Evolutionary conservation across 2,797 vertebrate species (phyloP), one percentile per base, ranked within the genome.

Genomic region (Hippocampus kuda): DNA sequence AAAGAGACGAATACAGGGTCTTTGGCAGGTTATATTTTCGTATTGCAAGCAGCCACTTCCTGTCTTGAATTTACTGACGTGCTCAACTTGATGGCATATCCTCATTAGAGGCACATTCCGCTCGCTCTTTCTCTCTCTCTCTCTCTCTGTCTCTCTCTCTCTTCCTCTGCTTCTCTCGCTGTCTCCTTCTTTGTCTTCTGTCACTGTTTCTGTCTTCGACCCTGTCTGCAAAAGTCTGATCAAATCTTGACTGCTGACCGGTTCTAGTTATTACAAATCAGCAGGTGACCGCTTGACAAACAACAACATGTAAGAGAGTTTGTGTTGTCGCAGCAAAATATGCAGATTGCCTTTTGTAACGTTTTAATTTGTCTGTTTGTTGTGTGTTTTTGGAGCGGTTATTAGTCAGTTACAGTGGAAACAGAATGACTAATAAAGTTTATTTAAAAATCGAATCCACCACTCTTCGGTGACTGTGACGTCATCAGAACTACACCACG

Each of bases 51-150:
- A 4, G 63, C 48, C 65, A 72, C 70, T 84, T 87, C 87, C 82
- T 72, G 75, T 72, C 0, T 44, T 34, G 51, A 61, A 15, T 48
- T 51, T 0, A 10, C 62, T 67, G 13, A 54, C 78, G 59, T 67
- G 4, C 77, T 67, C 51, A 41, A 56, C 76, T 84, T 86, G 77
- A 87, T 77, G 61, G 75, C 70, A 74, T 64, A 68, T 66, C 82
- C 79, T 87, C 82, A 86, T 89, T 88, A 88, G 76, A 74, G 49
- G 83, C 81, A 82, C 86, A 88, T 91, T 87, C 85, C 87, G 85
- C 83, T 74, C 84, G 77, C 80, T 77, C 81, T 81, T 81, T 2
- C 48, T 49, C 5, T 51, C 18, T 7, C 16, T 38, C 87, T 86
- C 83, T 74, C 84, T 77, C 80, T 77, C 81, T 81, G 80, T 1